Percentiles rank a stretch among this genome's conserved stretches.
Conservation (phyloP, 2,797 vertebrate genomes). For the Sebastolobus alascanus region DNA sequence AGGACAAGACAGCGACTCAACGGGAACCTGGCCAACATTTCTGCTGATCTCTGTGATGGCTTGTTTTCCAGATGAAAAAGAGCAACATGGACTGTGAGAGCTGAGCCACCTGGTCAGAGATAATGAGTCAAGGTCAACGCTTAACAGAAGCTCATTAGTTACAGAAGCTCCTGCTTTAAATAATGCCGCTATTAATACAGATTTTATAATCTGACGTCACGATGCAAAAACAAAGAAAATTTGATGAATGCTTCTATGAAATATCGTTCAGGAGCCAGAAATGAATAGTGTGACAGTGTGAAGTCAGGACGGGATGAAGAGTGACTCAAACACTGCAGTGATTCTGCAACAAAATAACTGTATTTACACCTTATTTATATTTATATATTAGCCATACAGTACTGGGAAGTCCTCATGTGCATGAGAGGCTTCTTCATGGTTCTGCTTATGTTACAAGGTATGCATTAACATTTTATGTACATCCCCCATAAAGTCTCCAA, state of each 20-base stretch:
- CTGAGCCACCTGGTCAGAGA: conserved; percentile 33
- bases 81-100: conserved; percentile 24
- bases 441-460: conserved; percentile 74
- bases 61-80: conserved; percentile 70
- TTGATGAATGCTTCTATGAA: neutral
- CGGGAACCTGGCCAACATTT: conserved; percentile 47
- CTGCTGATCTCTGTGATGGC: conserved; percentile 67
- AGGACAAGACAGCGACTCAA: conserved; percentile 36
- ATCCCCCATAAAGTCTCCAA: conserved; percentile 35
- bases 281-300: conserved; percentile 4
- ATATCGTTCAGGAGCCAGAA: conserved; percentile 27
- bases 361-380: conserved; percentile 78
- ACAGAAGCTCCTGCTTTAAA: conserved; percentile 31
- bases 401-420: conserved; percentile 55
- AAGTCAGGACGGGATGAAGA: conserved; percentile 23
- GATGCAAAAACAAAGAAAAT: conserved; percentile 18
- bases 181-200: conserved; percentile 13
- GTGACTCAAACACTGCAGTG: conserved; percentile 46
- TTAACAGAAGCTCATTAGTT: conserved; percentile 19
- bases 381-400: conserved; percentile 62
- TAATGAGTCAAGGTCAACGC: neutral
- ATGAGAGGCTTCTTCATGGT: conserved; percentile 59
- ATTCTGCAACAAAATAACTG: conserved; percentile 59
- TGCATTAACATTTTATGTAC: conserved; percentile 65
- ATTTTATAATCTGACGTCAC: conserved; percentile 25